Evolutionary conservation across 2,888 invertebrate genomes (phyloP).

Genomic region (Drosophila niveifrons): DNA sequence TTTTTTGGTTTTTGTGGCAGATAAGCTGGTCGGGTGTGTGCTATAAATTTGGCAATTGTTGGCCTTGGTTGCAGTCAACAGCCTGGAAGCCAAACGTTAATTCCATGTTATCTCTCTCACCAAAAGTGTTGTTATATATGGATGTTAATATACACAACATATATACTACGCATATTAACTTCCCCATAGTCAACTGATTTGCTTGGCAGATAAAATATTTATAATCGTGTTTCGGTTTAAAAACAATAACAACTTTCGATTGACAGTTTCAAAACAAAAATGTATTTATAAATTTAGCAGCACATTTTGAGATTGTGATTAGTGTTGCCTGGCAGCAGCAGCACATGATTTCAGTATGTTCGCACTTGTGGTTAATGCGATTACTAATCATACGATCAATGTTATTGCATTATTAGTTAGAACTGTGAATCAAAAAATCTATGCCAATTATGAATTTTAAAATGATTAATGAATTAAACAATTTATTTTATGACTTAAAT

Average conservation of each 20-base stretch:
- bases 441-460: too few species aligned
- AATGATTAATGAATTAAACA: too few species aligned
- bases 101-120: constrained; percentile 34
- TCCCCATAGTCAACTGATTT: constrained; percentile 25
- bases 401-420: background rate
- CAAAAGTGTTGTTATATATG: constrained; percentile 8
- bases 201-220: constrained; percentile 35
- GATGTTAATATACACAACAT: background rate
- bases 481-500: too few species aligned
- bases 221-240: constrained; percentile 16
- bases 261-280: constrained; percentile 43
- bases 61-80: constrained; percentile 61
- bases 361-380: constrained; percentile 1
- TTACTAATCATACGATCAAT: background rate
- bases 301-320: constrained; percentile 17
- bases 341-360: constrained; percentile 3
- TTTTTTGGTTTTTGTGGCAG: constrained; percentile 27
- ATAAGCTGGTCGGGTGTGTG: constrained; percentile 55
- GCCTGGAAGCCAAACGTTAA: constrained; percentile 8
- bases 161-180: constrained; percentile 2
- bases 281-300: constrained; percentile 16
- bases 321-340: constrained; percentile 38
- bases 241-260: constrained; percentile 32
- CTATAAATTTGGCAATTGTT: constrained; percentile 59
- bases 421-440: background rate